Base-by-base conservation (phyloP, 2,113 vertebrate genomes). In the Aegotheles bennettii region DNA sequence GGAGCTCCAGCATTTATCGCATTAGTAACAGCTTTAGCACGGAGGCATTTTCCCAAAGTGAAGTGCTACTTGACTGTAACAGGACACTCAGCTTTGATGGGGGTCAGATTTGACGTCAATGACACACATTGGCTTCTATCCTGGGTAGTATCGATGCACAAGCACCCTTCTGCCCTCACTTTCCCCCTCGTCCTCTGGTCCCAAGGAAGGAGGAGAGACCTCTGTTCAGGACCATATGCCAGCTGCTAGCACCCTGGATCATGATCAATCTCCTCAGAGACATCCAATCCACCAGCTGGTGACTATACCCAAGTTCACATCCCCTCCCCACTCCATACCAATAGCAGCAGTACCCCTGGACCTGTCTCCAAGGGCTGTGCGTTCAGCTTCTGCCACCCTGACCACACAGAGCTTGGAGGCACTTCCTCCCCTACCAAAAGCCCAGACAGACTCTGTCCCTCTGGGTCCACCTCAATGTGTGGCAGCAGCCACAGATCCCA, bases 61-160 rank as follows among this genome's bases (percentile, higher is more conserved):
- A 94, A 95, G 89, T 56, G 71, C 87, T 91, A 9, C 78, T 94
- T 64, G 87, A 71, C 83, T 93, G 96, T 97, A 97, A 97, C 3
- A 74, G 83, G 96, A 97, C 75, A 94, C 96, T 83, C 28, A 2
- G 92, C 75, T 42, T 87, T 79, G 67, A n/a, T 17, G 13, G 95
- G 94, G 95, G 95, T 95, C 95, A 96, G 70, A 64, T 85, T 93
- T 96, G 95, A 97, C 95, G 95, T 97, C 95, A 96, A 9, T 93
- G 93, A 51, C 69, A 91, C 77, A 77, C 6, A 3, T 33, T 95
- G 96, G 87, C 90, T 82, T 57, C 76, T 45, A 65, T 35, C 87
- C 87, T 67, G 81, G 92, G 92, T 89, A 86, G 45, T 96, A 96
- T 90, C 65, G 3, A 69, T 95, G 89, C 90, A 73, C 91, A 85